A percentile compares a stretch with the other conserved stretches of the same genome.
Evolutionary conservation across 1,140 invertebrate genomes (phyloP).

Genomic region (Drosophila ficusphila): DNA sequence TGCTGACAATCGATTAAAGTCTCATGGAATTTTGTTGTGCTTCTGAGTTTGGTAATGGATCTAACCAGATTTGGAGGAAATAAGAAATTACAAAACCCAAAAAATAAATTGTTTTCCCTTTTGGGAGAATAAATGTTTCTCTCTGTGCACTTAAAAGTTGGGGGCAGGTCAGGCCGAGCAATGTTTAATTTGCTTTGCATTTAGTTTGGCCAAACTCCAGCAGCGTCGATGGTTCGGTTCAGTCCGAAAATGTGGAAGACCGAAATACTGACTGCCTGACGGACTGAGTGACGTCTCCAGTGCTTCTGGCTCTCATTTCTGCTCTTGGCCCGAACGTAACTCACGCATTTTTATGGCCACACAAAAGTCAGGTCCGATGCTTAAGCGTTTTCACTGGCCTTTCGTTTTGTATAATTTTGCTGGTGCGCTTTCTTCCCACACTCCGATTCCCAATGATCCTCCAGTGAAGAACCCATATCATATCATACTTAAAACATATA

Average conservation of each 20-base stretch:
- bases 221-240: slow-evolving; percentile 19
- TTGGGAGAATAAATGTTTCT: too few relatives aligned
- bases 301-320: slow-evolving; percentile 39
- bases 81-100: too few relatives aligned
- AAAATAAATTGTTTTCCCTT: too few relatives aligned
- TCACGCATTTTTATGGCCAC: slow-evolving; percentile 74
- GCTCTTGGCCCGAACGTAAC: slow-evolving; percentile 57
- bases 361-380: slow-evolving; percentile 56
- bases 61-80: too few relatives aligned
- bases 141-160: background rate
- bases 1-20: too few relatives aligned
- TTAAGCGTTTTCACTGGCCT: slow-evolving; percentile 36
- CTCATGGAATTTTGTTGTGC: too few relatives aligned
- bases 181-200: slow-evolving; percentile 78
- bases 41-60: too few relatives aligned
- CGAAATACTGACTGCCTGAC: slow-evolving; percentile 29
- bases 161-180: slow-evolving; percentile 41
- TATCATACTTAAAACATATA: too few relatives aligned
- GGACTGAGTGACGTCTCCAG: slow-evolving; percentile 38
- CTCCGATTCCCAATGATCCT: slow-evolving; percentile 64
- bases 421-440: slow-evolving; percentile 55
- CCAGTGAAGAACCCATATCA: slow-evolving; percentile 3
- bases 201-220: slow-evolving; percentile 68
- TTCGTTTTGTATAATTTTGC: slow-evolving; percentile 33
- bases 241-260: slow-evolving; percentile 5